Conservation (phyloP, 1,140 invertebrate species). For the Drosophila obscura region DNA sequence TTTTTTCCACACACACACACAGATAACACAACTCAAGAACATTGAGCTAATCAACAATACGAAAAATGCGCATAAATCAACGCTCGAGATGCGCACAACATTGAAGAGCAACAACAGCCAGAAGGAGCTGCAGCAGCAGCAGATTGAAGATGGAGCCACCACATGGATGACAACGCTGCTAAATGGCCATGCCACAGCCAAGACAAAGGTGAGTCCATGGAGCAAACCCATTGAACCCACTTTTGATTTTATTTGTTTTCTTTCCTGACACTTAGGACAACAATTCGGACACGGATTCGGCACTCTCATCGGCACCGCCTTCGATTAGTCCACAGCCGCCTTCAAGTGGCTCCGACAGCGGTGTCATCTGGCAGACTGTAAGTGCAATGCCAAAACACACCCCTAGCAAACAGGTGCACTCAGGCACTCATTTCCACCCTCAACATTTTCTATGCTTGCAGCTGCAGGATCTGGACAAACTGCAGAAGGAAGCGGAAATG, state of each 20-base stretch:
- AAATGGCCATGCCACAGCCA: slow-evolving; percentile 46
- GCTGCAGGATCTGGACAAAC: slow-evolving; percentile 79
- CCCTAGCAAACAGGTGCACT: neutral
- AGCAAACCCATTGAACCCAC: neutral
- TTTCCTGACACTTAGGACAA: slow-evolving; percentile 47
- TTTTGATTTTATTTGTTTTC: slow-evolving; percentile 4
- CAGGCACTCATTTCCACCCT: neutral
- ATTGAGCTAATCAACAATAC: slow-evolving; percentile 83
- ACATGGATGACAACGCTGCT: slow-evolving; percentile 68
- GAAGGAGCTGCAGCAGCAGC: slow-evolving; percentile 8
- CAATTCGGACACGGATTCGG: slow-evolving; percentile 83
- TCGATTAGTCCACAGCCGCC: slow-evolving; percentile 83
- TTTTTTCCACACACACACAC: slow-evolving; percentile 1
- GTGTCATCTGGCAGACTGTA: slow-evolving; percentile 83
- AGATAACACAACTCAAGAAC: slow-evolving; percentile 84
- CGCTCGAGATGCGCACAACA: slow-evolving; percentile 65
- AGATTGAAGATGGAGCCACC: slow-evolving; percentile 37
- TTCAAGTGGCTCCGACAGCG: slow-evolving; percentile 70
- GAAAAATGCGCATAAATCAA: slow-evolving; percentile 80
- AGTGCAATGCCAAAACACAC: slow-evolving; percentile 57
- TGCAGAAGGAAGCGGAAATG: slow-evolving; percentile 81
- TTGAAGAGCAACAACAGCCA: slow-evolving; percentile 38
- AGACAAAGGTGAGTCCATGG: slow-evolving; percentile 55
- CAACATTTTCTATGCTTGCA: slow-evolving; percentile 23
- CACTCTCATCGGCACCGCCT: slow-evolving; percentile 81